These are phyloP conservation scores for Gavia stellata DNA, from an alignment of 2,113 vertebrate species.

Conservation along the genomic window DNA sequence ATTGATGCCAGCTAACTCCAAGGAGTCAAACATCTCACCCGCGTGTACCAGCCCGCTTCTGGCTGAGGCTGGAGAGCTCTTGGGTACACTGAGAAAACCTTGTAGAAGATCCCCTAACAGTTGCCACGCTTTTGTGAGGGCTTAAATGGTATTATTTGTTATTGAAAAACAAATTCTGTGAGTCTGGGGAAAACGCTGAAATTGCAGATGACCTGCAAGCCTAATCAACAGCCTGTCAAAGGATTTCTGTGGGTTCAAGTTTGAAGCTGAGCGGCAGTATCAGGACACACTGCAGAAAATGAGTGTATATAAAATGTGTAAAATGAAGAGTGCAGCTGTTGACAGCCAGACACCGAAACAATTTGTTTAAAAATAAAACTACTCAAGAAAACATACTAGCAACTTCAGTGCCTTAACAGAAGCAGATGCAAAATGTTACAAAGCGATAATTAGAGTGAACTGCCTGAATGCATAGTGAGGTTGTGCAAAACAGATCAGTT, in stretches of 20 bases:
- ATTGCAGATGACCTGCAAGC: neutral
- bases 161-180: neutral
- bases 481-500: conserved; percentile 44
- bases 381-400: neutral
- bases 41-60: fast-evolving
- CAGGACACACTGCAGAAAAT: neutral
- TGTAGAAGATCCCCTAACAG: neutral
- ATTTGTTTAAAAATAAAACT: conserved; percentile 14
- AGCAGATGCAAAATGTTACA: neutral
- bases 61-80: neutral
- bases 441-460: neutral
- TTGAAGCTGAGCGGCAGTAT: neutral
- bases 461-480: neutral
- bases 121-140: neutral
- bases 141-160: neutral
- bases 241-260: neutral
- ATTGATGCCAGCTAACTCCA: neutral
- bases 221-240: neutral
- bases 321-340: neutral
- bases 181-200: neutral
- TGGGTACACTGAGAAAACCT: neutral
- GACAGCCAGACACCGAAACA: neutral
- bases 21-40: neutral
- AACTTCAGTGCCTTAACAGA: neutral
- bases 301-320: neutral